A percentile compares a stretch with the other conserved stretches of the same genome.
Conservation (phyloP, 2,113 vertebrate species). For the Colinus virginianus region DNA sequence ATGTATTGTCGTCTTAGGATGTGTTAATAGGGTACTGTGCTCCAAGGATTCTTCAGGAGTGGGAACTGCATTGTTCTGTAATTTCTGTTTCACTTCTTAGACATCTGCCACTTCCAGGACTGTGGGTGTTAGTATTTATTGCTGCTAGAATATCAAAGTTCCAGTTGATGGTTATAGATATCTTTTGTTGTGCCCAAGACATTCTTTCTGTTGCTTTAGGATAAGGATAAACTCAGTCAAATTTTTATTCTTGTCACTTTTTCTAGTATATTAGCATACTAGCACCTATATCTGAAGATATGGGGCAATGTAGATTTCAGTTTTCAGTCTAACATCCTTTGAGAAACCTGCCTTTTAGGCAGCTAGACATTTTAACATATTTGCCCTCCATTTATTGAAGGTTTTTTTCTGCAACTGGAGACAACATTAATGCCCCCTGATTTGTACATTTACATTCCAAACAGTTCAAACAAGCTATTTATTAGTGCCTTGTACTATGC, state of each 20-base stretch:
- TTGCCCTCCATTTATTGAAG: neutral
- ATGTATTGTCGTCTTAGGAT: neutral
- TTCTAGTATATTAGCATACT: neutral
- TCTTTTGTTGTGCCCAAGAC: neutral
- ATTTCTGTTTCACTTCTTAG: neutral
- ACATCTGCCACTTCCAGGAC: slow-evolving; percentile 17
- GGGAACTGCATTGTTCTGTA: slow-evolving; percentile 10
- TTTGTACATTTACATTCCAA: neutral
- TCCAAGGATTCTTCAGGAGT: slow-evolving; percentile 20
- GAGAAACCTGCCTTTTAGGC: neutral
- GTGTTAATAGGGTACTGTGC: neutral
- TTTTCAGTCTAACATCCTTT: neutral
- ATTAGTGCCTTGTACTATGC: neutral
- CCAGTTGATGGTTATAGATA: neutral
- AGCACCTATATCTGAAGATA: neutral
- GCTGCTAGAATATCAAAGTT: neutral
- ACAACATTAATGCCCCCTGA: neutral
- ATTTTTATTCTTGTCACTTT: neutral
- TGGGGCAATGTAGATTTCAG: neutral
- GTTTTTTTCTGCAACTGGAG: neutral
- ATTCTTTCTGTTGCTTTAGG: neutral
- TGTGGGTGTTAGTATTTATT: slow-evolving; percentile 44
- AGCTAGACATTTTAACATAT: neutral
- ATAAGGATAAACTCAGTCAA: neutral
- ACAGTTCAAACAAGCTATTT: neutral